Evolutionary conservation across 92 coral and sea anemone genomes (phyloP).

Genomic region (Anthopleura xanthogrammica): DNA sequence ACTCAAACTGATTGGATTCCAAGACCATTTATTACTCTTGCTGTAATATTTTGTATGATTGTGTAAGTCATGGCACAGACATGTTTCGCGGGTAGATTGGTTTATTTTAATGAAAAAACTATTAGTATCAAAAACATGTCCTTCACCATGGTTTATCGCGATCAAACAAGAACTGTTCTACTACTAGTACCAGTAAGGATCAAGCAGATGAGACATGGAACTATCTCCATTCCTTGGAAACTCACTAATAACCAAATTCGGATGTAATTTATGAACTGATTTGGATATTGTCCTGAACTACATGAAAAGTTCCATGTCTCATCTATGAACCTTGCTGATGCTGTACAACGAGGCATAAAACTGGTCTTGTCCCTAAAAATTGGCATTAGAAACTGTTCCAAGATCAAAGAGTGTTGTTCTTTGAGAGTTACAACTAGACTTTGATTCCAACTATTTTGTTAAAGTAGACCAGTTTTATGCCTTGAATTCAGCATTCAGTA

Average conservation of each 20-base stretch:
- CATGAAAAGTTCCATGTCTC: neutral
- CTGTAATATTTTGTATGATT: neutral
- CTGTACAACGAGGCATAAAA: neutral
- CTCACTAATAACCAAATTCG: too few relatives aligned
- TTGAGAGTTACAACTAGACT: too few relatives aligned
- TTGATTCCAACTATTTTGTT: too few relatives aligned
- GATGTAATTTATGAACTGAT: too few relatives aligned
- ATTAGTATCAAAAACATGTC: too few relatives aligned
- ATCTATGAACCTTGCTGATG: neutral
- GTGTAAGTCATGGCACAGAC: neutral
- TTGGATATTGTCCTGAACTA: too few relatives aligned
- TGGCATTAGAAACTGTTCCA: too few relatives aligned
- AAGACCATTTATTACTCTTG: neutral
- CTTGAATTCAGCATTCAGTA: neutral
- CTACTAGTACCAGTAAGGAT: neutral
- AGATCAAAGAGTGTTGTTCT: too few relatives aligned
- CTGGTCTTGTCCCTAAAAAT: neutral
- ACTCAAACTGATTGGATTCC: neutral
- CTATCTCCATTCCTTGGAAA: too few relatives aligned
- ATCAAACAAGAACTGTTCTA: too few relatives aligned
- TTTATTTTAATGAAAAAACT: too few relatives aligned
- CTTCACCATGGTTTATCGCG: neutral
- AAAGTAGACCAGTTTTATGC: neutral
- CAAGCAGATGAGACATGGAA: too few relatives aligned
- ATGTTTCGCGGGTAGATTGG: neutral